A percentile compares a stretch with the other conserved stretches of the same genome.
Evolutionary conservation across 1,140 invertebrate genomes (phyloP).

Genomic region (Galleria mellonella): DNA sequence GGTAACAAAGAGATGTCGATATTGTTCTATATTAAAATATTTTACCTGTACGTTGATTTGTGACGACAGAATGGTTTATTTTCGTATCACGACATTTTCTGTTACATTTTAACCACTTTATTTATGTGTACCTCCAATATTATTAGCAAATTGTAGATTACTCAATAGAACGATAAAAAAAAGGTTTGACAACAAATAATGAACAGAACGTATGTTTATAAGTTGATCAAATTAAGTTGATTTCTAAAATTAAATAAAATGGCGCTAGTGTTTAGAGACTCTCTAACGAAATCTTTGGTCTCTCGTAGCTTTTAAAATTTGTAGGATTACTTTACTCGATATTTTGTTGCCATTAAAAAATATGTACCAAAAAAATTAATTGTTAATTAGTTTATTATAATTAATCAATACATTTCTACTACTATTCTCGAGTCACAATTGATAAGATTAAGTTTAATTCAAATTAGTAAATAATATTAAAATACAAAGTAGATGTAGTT

Average conservation of each 20-base stretch:
- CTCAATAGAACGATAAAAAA: neutral
- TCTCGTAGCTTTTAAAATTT: too few relatives aligned
- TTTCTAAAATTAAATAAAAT: neutral
- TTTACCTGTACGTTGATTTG: conserved; percentile 7
- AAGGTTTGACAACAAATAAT: conserved; percentile 5
- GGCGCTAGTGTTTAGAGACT: conserved; percentile 8
- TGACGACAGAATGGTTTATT: neutral
- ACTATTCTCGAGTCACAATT: too few relatives aligned
- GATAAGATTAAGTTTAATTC: too few relatives aligned
- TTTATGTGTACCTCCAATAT: conserved; percentile 13
- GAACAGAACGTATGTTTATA: conserved; percentile 11
- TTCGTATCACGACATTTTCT: conserved; percentile 14
- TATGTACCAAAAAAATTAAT: neutral
- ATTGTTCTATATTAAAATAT: neutral
- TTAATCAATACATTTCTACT: too few relatives aligned
- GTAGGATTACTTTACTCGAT: too few relatives aligned
- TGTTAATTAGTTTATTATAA: too few relatives aligned
- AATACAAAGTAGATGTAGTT: too few relatives aligned
- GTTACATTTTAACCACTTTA: conserved; percentile 3
- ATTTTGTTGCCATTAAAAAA: neutral
- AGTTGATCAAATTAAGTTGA: neutral
- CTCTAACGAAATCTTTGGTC: too few relatives aligned
- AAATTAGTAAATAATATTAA: too few relatives aligned
- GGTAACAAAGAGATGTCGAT: conserved; percentile 5
- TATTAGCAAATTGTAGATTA: neutral